Evolutionary conservation across 1,140 invertebrate species (phyloP).

Genomic region (Lepidurus arcticus): DNA sequence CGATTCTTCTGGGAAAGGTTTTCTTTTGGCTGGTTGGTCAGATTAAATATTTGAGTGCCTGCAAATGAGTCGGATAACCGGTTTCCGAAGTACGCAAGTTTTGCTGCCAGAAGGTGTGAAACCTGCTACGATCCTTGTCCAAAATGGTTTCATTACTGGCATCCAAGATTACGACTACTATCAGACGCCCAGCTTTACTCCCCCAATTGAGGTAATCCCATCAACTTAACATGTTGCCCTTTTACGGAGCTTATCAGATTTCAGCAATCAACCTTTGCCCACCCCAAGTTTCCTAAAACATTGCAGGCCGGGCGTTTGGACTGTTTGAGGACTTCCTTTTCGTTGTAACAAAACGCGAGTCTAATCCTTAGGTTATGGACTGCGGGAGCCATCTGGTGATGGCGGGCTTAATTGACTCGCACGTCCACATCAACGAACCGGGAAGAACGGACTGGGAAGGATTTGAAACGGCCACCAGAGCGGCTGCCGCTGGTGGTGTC

Average conservation of each 20-base stretch:
- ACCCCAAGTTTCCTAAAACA: background rate
- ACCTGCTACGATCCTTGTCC: conserved; percentile 35
- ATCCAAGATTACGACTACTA: conserved; percentile 29
- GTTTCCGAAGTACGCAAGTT: conserved; percentile 36
- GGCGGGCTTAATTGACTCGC: conserved; percentile 78
- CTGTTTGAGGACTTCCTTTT: background rate
- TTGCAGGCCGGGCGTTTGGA: background rate
- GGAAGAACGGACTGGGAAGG: conserved; percentile 57
- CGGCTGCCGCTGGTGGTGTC: conserved; percentile 64
- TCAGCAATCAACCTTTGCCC: background rate
- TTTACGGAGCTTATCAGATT: conserved; percentile 1
- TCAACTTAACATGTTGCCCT: conserved; percentile 36
- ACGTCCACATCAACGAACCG: conserved; percentile 83
- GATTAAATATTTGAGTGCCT: background rate
- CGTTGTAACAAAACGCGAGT: background rate
- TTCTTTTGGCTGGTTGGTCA: background rate
- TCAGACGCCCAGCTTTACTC: conserved; percentile 1
- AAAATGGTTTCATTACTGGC: conserved; percentile 37
- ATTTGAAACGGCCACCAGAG: conserved; percentile 59
- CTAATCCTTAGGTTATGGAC: conserved; percentile 48
- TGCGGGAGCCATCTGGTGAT: conserved; percentile 58
- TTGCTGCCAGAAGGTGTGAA: conserved; percentile 34
- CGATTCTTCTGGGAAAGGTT: background rate
- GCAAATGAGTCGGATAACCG: background rate
- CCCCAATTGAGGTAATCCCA: conserved; percentile 22